Base-by-base conservation (phyloP, 2,797 vertebrate genomes). In the Lepidocolaptes lacrymiger region DNA sequence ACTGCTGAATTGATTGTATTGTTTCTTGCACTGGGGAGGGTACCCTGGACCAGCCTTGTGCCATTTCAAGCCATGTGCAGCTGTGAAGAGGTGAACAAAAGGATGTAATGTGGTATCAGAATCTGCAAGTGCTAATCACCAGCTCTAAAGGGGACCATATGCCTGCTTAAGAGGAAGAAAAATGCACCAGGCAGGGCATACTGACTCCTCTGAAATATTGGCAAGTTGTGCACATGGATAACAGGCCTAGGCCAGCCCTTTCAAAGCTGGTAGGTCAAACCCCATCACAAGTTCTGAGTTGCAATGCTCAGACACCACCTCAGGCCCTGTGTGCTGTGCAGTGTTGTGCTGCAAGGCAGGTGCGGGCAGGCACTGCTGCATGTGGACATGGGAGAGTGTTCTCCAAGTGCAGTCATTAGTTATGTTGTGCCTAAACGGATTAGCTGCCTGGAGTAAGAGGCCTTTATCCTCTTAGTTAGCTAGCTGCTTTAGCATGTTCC, bases 121-220 rank as follows among this genome's bases (percentile, higher is more conserved):
- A 80, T 61, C 34, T 39, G 3, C 0, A 3, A 37, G 27, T 46
- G 67, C 81, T 76, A 22, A 55, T 69, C 59, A 39, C 34, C 56
- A 26, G 28, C 0, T 0, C 37, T 71, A 46, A 68, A 51, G 23
- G 39, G 8, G 48, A 7, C 52, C 1, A 0, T 22, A 3, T 23
- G n/a, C 7, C 23, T 71, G 0, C 32, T 59, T 32, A 21, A 59
- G 43, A 74, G 79, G 37, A 91, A 61, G 46, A 51, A 59, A 30
- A 79, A 22, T 69, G 58, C 22, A 12, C 10, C 5, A 44, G 51
- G 6, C 7, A 9, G 44, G 34, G 55, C 22, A 15, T 72, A 23
- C 9, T 21, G 37, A 23, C 51, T 86, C 54, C 39, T 80, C 17
- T 44, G 69, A 55, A 88, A 30, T 73, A 52, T 48, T 41, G 79